These are phyloP conservation scores for Delphinus delphis DNA, from an alignment of 2,113 vertebrate species.

Conservation along the genomic window DNA sequence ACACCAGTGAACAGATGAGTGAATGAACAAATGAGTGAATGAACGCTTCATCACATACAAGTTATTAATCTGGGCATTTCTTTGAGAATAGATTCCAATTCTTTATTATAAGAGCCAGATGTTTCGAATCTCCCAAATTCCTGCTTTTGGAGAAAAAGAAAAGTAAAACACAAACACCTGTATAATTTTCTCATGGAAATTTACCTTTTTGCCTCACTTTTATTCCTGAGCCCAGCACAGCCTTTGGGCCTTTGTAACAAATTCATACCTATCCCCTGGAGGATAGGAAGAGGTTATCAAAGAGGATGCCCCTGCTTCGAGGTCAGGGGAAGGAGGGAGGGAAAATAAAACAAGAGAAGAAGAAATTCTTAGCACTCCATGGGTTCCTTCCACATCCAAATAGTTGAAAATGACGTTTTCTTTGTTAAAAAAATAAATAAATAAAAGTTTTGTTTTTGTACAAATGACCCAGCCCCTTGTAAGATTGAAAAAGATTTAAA, in stretches of 20 bases:
- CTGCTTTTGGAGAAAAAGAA: constrained; percentile 9
- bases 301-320: background rate
- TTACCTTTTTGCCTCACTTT: background rate
- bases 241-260: background rate
- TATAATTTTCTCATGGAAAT: background rate
- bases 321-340: background rate
- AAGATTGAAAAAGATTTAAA: background rate
- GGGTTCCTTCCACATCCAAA: background rate
- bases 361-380: background rate
- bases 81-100: background rate
- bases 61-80: background rate
- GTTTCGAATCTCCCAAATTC: background rate
- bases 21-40: background rate
- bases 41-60: background rate
- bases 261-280: background rate
- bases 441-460: constrained; percentile 33
- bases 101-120: background rate
- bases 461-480: background rate
- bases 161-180: background rate
- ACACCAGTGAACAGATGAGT: background rate
- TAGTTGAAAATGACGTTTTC: background rate
- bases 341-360: background rate
- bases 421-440: background rate
- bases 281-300: background rate
- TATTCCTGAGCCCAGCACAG: background rate